Evolutionary conservation across 2,113 vertebrate species (phyloP).

Genomic region (Callipepla squamata): DNA sequence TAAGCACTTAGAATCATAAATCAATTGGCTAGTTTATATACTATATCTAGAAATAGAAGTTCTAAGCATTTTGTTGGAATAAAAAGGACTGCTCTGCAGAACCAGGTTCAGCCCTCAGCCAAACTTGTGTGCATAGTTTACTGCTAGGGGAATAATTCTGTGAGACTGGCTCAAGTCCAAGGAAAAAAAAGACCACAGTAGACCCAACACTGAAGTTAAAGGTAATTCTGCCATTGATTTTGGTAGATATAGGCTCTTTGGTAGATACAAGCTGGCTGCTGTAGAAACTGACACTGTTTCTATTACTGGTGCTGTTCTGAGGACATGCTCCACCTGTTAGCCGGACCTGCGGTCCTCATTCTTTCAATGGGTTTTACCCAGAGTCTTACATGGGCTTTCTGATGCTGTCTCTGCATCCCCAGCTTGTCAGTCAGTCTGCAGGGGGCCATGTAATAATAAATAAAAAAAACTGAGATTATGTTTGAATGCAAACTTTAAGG

Average conservation of each 20-base stretch:
- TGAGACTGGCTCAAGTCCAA: not conserved
- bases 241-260: not conserved
- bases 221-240: not conserved
- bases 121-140: not conserved
- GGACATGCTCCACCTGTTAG: not conserved
- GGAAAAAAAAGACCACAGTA: not conserved
- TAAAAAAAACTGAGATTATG: not conserved
- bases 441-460: too few relatives aligned
- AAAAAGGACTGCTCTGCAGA: not conserved
- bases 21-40: not conserved
- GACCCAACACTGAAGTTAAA: not conserved
- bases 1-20: not conserved
- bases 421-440: not conserved
- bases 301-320: not conserved
- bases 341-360: not conserved
- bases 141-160: not conserved
- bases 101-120: not conserved
- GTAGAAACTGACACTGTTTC: not conserved
- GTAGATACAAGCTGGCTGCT: not conserved
- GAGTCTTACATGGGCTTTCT: rapidly evolving
- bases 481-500: not conserved
- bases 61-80: not conserved
- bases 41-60: not conserved
- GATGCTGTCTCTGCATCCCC: not conserved
- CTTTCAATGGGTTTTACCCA: not conserved